Percentiles rank a stretch among this genome's conserved stretches.
Evolutionary conservation across 2,888 invertebrate species (phyloP).

Genomic region (Pilophorus perplexus): DNA sequence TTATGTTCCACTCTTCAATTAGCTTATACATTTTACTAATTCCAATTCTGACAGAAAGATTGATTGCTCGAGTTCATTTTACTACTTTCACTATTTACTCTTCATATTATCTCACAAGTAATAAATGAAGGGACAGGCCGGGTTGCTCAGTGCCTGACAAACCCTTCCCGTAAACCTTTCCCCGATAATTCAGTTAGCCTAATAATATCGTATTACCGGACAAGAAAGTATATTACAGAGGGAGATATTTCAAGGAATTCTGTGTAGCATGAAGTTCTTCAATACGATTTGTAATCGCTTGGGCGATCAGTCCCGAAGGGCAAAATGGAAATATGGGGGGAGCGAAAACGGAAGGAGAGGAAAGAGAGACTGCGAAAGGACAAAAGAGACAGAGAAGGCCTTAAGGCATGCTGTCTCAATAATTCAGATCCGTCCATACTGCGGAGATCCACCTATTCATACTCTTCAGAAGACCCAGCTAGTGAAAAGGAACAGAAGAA

Average conservation of each 20-base stretch:
- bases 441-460: no score
- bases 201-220: neutral
- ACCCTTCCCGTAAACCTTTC: neutral
- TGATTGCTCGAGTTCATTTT: no score
- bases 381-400: conserved; percentile 1
- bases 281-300: conserved; percentile 2
- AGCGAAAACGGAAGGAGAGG: conserved; percentile 2
- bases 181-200: neutral
- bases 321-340: conserved; percentile 15
- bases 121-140: no score
- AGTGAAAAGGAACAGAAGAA: conserved; percentile 15
- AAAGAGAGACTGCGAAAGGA: neutral
- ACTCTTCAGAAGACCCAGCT: neutral
- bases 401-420: conserved; percentile 28
- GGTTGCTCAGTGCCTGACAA: no score
- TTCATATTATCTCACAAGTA: no score
- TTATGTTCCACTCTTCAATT: no score
- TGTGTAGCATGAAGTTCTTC: neutral
- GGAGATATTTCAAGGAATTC: neutral
- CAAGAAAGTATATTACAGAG: neutral
- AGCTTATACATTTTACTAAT: no score
- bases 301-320: conserved; percentile 4
- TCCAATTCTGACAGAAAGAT: no score
- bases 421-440: conserved; percentile 21
- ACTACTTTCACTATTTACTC: no score